Base-by-base conservation (phyloP, 2,113 vertebrate genomes). In the Grallaria varia region DNA sequence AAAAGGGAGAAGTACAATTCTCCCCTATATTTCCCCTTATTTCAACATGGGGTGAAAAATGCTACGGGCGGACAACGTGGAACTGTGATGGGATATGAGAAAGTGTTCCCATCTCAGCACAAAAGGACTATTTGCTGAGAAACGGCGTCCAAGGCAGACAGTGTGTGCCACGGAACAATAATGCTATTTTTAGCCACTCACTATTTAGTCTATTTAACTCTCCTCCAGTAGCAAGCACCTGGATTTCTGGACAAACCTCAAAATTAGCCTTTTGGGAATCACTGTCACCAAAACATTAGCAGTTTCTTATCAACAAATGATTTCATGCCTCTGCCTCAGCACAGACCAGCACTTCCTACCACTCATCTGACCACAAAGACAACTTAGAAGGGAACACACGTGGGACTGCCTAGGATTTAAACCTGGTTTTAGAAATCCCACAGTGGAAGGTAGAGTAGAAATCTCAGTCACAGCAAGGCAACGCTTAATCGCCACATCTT, bases 401-500 rank as follows among this genome's bases (percentile, higher is more conserved):
- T 52, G 15, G 3, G 40, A 35, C 1, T 52, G 17, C 27, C 14
- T 21, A 53, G 30, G 35, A 63, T 73, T 89, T 53, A 72, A 66
- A 53, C 9, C 40, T n/a, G 17, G 25, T 2, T 14, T 79, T 20
- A 42, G 67, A 28, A 76, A 39, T 12, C 62, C 49, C 74, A 14
- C 0, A 59, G 35, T 6, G 62, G 56, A 74, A 66, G 0, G 8
- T 1, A 11, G 18, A 30, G n/a, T 0, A 84, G 35, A 59, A 81
- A 71, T 40, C 42, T 33, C 52, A 40, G 52, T 35, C 42, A 23
- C 18, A 49, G 49, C 23, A 53, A 40, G 31, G 31, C 55, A 80
- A 30, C 0, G 0, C 66, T 62, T 62, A n/a, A 33, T 3, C 0
- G 0, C 28, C 59, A 18, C 27, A 15, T 69, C 84, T 92, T 50